phyloP scores from a whole-genome alignment of 2,888 invertebrate species.

The Leucophenga maculata region DNA sequence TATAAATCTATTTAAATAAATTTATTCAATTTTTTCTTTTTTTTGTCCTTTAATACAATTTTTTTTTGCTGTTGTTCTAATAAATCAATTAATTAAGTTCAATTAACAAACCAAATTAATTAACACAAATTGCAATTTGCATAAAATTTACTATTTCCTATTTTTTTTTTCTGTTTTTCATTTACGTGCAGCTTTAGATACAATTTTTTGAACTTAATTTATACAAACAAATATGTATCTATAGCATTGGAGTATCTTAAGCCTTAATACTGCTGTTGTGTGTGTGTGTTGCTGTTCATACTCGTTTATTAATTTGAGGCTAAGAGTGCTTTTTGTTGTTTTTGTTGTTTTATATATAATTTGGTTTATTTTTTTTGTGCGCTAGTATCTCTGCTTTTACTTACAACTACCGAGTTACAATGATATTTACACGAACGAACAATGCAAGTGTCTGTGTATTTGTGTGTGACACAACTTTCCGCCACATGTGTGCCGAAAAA shows the following conservation, averaged over 20 bases:
- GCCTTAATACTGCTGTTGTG: not conserved
- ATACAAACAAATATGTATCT: not conserved
- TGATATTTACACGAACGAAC: conserved; percentile 59
- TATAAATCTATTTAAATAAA: conserved; percentile 33
- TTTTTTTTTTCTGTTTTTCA: not conserved
- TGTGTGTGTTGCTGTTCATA: conserved; percentile 2
- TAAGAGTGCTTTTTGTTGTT: conserved; percentile 39
- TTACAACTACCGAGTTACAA: conserved; percentile 57
- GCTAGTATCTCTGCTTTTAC: conserved; percentile 26
- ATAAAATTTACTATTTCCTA: no score
- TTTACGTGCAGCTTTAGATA: no score
- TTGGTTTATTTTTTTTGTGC: conserved; percentile 26
- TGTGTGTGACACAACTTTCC: conserved; percentile 47
- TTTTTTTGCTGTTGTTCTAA: conserved; percentile 19
- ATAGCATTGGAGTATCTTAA: not conserved
- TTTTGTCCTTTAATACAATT: not conserved
- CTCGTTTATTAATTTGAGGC: conserved; percentile 32
- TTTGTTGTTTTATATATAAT: conserved; percentile 34
- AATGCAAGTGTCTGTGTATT: conserved; percentile 8
- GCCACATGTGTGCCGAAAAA: conserved; percentile 10
- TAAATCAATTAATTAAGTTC: conserved; percentile 11
- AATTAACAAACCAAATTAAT: conserved; percentile 7
- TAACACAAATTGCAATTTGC: conserved; percentile 1
- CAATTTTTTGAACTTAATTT: no score
- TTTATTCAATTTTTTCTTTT: conserved; percentile 49